Base-by-base conservation (phyloP, 2,113 vertebrate genomes). In the Tautogolabrus adspersus region DNA sequence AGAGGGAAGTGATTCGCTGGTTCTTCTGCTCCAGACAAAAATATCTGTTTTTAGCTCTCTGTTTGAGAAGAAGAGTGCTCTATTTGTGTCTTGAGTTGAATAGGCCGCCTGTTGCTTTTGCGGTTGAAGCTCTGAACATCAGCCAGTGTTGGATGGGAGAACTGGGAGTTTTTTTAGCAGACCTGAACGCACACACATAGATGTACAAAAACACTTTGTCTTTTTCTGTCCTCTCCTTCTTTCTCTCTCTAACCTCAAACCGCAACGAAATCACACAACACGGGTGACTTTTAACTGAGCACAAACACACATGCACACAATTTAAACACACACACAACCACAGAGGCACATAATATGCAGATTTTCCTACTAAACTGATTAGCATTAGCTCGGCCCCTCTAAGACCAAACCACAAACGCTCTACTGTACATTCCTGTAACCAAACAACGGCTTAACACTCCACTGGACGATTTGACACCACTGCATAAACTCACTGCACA, bases 321-420 rank as follows among this genome's bases (percentile, higher is more conserved):
- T 60, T 61, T 54, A 47, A 70, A 72, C 0, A 65, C 26, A 18
- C 66, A 67, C 54, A 37, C 56, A 18, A 49, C 4, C n/a, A 16
- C 38, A 73, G 46, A 63, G 26, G 70, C 55, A 60, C 55, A 79
- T 81, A 85, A 78, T 85, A 73, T 82, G 85, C 77, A 86, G 80
- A 86, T 88, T 89, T 83, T 64, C 69, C 66, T 22, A 66, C 82
- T 87, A 87, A 91, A 85, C 70, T 88, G 87, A 90, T 91, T 85
- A 90, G 72, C 70, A 56, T 79, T 75, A 82, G 81, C 68, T 72
- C 21, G 6, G 56, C 44, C 38, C 9, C 0, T 3, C 70, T 59
- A 51, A 72, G 38, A 66, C 88, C 76, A 73, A 87, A 89, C 72
- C 82, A 70, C 86, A 75, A 80, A 67, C 78, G 26, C 46, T 52